These are phyloP conservation scores for Macroramphosus scolopax DNA, from an alignment of 2,797 vertebrate genomes.

Conservation along the genomic window DNA sequence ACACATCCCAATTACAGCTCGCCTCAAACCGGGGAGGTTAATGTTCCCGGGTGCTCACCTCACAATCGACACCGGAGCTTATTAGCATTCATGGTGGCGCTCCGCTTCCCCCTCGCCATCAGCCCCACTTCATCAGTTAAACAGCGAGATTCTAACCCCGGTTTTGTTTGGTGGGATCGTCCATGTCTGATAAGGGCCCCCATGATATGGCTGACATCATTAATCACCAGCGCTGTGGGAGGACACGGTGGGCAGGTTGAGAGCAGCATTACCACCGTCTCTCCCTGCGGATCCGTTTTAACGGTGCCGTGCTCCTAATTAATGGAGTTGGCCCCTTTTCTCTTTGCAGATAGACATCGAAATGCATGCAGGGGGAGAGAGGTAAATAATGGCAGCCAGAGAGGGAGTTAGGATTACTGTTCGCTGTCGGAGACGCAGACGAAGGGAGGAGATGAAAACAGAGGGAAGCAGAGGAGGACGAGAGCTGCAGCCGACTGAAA, in stretches of 20 bases:
- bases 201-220: constrained; percentile 69
- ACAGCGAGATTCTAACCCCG: constrained; percentile 62
- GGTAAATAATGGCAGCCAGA: constrained; percentile 41
- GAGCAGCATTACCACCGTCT: constrained; percentile 38
- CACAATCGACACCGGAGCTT: constrained; percentile 36
- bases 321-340: constrained; percentile 53
- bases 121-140: constrained; percentile 71
- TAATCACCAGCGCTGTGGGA: constrained; percentile 71
- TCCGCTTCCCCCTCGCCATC: constrained; percentile 37
- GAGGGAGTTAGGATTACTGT: constrained; percentile 20
- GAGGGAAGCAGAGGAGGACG: constrained; percentile 1
- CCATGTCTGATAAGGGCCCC: constrained; percentile 68
- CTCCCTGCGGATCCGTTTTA: constrained; percentile 57
- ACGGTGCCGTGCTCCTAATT: constrained; percentile 55
- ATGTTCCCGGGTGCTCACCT: constrained; percentile 19
- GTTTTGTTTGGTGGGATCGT: constrained; percentile 67
- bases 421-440: constrained; percentile 8
- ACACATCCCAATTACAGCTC: constrained; percentile 1
- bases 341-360: constrained; percentile 40
- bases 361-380: constrained; percentile 26
- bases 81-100: constrained; percentile 59
- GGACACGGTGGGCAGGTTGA: constrained; percentile 58
- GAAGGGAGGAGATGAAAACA: constrained; percentile 12
- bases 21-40: constrained; percentile 8
- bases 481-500: constrained; percentile 25